Conservation (phyloP, 2,888 invertebrate genomes). For the Incurvaria masculella region DNA sequence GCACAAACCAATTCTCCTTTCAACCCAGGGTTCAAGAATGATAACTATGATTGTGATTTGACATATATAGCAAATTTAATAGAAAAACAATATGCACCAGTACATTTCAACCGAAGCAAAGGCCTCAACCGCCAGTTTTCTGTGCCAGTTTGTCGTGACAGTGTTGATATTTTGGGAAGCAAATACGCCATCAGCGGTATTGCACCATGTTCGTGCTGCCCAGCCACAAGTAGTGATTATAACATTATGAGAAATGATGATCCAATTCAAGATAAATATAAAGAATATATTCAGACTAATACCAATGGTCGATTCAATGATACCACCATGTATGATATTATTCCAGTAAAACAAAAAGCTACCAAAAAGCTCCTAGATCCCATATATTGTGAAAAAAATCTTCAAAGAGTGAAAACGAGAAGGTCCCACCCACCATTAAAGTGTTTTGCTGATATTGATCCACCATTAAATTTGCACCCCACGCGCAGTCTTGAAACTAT, state of each 20-base stretch:
- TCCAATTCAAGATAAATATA: slow-evolving; percentile 2
- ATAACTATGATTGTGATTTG: neutral
- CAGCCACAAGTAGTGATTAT: slow-evolving; percentile 16
- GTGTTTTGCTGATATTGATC: neutral
- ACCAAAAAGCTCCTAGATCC: slow-evolving; percentile 14
- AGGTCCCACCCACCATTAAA: neutral
- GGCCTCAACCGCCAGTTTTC: neutral
- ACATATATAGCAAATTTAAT: neutral
- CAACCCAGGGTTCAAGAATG: neutral
- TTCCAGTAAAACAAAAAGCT: slow-evolving; percentile 37
- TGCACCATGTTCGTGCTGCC: slow-evolving; percentile 29
- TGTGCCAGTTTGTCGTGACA: neutral
- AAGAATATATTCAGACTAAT: slow-evolving; percentile 5
- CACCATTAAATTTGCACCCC: neutral
- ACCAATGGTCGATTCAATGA: slow-evolving; percentile 28
- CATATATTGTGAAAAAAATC: neutral
- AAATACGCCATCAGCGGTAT: neutral
- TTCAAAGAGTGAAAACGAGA: neutral
- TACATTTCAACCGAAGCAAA: neutral
- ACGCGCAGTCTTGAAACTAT: neutral
- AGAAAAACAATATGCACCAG: neutral
- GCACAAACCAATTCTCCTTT: neutral
- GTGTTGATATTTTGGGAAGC: neutral
- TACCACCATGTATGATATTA: slow-evolving; percentile 34
- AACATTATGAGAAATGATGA: neutral